These are phyloP conservation scores for Melinopterus prodromus DNA, from an alignment of 2,888 invertebrate species.

Conservation along the genomic window DNA sequence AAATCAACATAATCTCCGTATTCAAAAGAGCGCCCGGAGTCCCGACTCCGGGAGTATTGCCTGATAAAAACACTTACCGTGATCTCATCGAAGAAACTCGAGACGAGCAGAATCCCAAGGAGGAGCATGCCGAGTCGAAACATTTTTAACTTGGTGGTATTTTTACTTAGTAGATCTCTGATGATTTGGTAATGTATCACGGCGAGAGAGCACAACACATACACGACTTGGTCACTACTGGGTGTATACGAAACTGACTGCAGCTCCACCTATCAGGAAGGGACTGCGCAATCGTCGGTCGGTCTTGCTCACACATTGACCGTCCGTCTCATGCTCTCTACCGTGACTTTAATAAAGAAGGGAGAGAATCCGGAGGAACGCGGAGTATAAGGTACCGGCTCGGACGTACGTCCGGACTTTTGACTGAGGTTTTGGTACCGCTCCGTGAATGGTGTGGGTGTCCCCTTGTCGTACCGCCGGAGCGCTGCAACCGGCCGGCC, in stretches of 20 bases:
- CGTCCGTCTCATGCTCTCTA: constrained; percentile 38
- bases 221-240: constrained; percentile 54
- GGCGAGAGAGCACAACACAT: constrained; percentile 52
- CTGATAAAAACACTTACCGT: constrained; percentile 60
- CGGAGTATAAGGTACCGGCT: not conserved
- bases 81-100: constrained; percentile 51
- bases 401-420: not conserved
- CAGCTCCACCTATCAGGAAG: constrained; percentile 57
- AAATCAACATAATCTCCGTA: not conserved
- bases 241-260: constrained; percentile 57
- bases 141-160: constrained; percentile 56
- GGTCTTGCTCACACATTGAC: constrained; percentile 46
- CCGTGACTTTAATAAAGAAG: constrained; percentile 35
- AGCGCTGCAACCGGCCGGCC: not conserved
- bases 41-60: not conserved
- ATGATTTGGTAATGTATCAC: constrained; percentile 52
- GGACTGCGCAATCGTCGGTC: constrained; percentile 51
- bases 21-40: not conserved
- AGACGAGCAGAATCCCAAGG: constrained; percentile 68
- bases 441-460: not conserved
- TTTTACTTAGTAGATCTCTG: not conserved
- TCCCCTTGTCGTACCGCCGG: not conserved
- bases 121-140: constrained; percentile 69
- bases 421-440: not conserved
- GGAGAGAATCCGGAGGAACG: constrained; percentile 25